Conservation (phyloP, 2,888 invertebrate species). For the Hypsopygia costalis region DNA sequence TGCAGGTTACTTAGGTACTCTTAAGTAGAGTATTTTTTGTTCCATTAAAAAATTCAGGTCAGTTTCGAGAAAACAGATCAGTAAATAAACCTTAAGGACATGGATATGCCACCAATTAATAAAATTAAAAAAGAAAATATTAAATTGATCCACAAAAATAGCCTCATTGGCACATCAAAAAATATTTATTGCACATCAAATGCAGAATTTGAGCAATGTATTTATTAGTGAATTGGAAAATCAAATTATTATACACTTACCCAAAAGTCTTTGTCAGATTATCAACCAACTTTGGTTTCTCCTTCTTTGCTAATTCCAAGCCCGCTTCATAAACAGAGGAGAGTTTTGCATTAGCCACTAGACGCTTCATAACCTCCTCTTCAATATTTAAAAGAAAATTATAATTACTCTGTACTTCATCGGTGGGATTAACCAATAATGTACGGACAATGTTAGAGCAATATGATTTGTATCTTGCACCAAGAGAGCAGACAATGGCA, state of each 20-base stretch:
- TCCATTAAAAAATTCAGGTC: too few relatives aligned
- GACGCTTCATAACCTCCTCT: constrained; percentile 92
- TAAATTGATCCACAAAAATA: too few relatives aligned
- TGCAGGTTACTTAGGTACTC: too few relatives aligned
- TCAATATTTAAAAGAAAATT: constrained; percentile 94
- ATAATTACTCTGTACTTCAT: constrained; percentile 90
- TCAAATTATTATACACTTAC: constrained; percentile 47
- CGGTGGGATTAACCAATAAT: constrained; percentile 95
- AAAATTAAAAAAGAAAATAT: too few relatives aligned
- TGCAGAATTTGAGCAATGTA: too few relatives aligned
- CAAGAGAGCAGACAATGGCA: constrained; percentile 96
- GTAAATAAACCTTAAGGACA: too few relatives aligned
- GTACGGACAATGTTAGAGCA: constrained; percentile 99
- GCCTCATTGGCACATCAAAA: too few relatives aligned
- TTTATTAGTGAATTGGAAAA: too few relatives aligned
- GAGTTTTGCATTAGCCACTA: constrained; percentile 91
- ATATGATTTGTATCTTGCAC: constrained; percentile 97
- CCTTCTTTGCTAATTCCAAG: constrained; percentile 89
- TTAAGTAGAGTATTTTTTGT: too few relatives aligned
- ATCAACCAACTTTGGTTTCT: constrained; percentile 91
- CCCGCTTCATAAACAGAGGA: constrained; percentile 93
- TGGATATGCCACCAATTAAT: too few relatives aligned
- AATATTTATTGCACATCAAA: too few relatives aligned
- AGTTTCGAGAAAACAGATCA: too few relatives aligned
- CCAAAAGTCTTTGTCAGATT: constrained; percentile 97